These are phyloP conservation scores for Spilarctia lutea DNA, from an alignment of 2,888 invertebrate genomes.

Conservation along the genomic window DNA sequence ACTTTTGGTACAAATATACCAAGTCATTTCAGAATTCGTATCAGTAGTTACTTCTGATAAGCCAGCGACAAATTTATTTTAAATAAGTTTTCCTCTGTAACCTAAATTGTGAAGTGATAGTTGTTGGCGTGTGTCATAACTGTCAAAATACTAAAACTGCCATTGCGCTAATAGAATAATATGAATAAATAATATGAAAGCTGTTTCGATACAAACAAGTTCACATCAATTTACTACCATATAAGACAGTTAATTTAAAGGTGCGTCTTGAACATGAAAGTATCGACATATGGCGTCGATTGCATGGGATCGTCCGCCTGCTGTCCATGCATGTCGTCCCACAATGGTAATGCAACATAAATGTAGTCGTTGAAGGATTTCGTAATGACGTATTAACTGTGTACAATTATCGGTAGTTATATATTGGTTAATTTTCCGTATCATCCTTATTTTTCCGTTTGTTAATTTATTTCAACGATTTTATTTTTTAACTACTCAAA, in stretches of 20 bases:
- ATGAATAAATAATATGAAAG: background rate
- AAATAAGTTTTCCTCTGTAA: background rate
- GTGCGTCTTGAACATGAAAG: constrained; percentile 55
- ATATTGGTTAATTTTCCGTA: background rate
- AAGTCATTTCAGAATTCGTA: background rate
- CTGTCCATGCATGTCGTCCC: constrained; percentile 35
- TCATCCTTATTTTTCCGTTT: background rate
- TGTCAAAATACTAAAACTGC: background rate
- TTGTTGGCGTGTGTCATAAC: background rate
- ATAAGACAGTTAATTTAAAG: constrained; percentile 62
- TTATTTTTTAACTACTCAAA: no score
- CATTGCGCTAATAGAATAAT: background rate
- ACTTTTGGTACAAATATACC: no score
- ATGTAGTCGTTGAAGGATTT: constrained; percentile 11
- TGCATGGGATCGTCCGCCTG: constrained; percentile 62
- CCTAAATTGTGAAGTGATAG: background rate
- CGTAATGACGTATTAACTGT: constrained; percentile 21
- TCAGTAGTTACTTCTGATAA: background rate
- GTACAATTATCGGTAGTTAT: constrained; percentile 8
- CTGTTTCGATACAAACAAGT: constrained; percentile 42
- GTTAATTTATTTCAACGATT: no score
- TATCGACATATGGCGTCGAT: constrained; percentile 60
- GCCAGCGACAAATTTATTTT: background rate
- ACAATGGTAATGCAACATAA: constrained; percentile 41
- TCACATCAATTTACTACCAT: constrained; percentile 60